These are phyloP conservation scores for Antigone vipio DNA, from an alignment of 2,113 vertebrate species.

Conservation along the genomic window DNA sequence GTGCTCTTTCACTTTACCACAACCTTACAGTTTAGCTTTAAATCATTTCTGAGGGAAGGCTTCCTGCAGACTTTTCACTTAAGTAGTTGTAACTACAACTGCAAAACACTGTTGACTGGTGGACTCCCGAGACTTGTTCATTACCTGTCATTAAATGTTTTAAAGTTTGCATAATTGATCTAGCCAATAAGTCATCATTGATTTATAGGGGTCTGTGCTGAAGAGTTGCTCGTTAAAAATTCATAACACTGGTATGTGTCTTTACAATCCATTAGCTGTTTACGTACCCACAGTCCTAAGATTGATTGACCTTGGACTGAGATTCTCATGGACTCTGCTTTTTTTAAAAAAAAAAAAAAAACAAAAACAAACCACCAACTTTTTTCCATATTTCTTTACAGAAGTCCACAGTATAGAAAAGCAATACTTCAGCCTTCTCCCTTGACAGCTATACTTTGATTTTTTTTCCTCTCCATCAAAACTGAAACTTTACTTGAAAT, in stretches of 20 bases:
- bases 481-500: conserved; percentile 89
- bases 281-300: conserved; percentile 84
- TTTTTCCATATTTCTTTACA: conserved; percentile 50
- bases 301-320: conserved; percentile 97
- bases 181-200: conserved; percentile 97
- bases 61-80: conserved; percentile 67
- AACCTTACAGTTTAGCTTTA: conserved; percentile 50
- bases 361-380: neutral
- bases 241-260: conserved; percentile 90
- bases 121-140: conserved; percentile 87
- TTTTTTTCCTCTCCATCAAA: conserved; percentile 81
- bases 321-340: conserved; percentile 85
- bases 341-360: conserved; percentile 39
- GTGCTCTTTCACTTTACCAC: conserved; percentile 21
- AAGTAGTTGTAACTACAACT: conserved; percentile 71
- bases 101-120: conserved; percentile 69
- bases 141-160: conserved; percentile 99
- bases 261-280: conserved; percentile 99
- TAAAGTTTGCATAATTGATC: conserved; percentile 99
- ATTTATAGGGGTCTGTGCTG: conserved; percentile 93
- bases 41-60: conserved; percentile 61
- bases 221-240: conserved; percentile 95
- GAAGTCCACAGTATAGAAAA: conserved; percentile 84
- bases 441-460: conserved; percentile 87
- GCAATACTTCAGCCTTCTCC: conserved; percentile 86